phyloP scores from a whole-genome alignment of 2,797 vertebrate genomes.

The Arctocebus calabarensis region DNA sequence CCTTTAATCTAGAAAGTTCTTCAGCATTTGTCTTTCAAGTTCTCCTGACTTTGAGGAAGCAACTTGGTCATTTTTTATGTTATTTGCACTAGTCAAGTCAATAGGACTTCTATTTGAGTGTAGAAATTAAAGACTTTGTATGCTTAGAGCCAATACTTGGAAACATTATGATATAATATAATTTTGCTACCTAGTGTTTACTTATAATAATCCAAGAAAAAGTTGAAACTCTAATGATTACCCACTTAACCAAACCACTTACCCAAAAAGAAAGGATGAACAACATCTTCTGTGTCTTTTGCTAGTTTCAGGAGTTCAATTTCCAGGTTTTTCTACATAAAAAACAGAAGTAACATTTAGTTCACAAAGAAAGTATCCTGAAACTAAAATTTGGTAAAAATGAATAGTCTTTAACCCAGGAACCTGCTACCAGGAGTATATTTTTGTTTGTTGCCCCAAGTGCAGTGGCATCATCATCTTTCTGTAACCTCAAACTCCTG shows the following conservation, averaged over 20 bases:
- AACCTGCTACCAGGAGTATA: not conserved
- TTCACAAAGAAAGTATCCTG: slow-evolving; percentile 26
- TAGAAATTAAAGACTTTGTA: not conserved
- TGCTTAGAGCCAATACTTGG: slow-evolving; percentile 10
- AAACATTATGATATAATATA: slow-evolving; percentile 17
- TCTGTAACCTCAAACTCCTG: too few relatives aligned
- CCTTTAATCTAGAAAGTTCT: slow-evolving; percentile 19
- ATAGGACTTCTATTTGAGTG: slow-evolving; percentile 28
- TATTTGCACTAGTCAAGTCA: slow-evolving; percentile 6
- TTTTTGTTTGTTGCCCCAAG: too few relatives aligned
- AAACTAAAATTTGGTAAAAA: slow-evolving; percentile 48
- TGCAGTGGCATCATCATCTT: too few relatives aligned
- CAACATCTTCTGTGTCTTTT: slow-evolving; percentile 88
- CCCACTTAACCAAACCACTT: slow-evolving; percentile 77
- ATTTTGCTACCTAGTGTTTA: slow-evolving; percentile 5
- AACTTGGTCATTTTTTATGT: not conserved
- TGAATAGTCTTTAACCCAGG: not conserved
- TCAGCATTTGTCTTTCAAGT: not conserved
- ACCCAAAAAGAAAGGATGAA: slow-evolving; percentile 87
- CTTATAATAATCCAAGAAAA: slow-evolving; percentile 54
- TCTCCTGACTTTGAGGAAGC: slow-evolving; percentile 17
- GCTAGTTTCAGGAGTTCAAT: slow-evolving; percentile 86
- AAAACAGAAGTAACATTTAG: slow-evolving; percentile 71
- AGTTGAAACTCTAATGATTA: slow-evolving; percentile 54
- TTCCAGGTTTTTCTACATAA: slow-evolving; percentile 87